Base-by-base conservation (phyloP, 37 sponge, comb jelly and placozoan species). In the Axinella damicornis region DNA sequence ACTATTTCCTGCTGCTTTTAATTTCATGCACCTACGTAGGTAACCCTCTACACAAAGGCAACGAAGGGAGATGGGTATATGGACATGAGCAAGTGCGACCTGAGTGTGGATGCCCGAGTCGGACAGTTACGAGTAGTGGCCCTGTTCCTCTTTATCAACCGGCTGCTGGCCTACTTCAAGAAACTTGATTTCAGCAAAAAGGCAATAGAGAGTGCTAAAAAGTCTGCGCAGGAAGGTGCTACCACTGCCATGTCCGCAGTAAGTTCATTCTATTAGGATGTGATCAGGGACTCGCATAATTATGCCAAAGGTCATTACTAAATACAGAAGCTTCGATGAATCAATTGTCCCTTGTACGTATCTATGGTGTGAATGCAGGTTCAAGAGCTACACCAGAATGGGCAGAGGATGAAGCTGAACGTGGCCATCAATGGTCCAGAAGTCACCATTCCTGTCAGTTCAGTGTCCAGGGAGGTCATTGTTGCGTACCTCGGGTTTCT, bases 351-450 rank as follows among this genome's bases (percentile, higher is more conserved):
- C 46, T 36, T 71, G 12, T 69, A 15, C 16, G 73, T 2, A 13
- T 65, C 37, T 11, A 30, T 5, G 67, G 57, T 19, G 0, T 53
- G 24, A 53, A 12, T 65, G 37, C 40, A 92, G 83, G 73, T 92
- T 14, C 78, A 92, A 40, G 69, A 80, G 27, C 31, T 70, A 27
- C 79, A 83, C 22, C 40, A 41, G n/a, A 83, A 40, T 74, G 76
- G 80, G 11, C 57, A 79, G 63, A 57, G 87, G 13, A 82, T 95
- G 27, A 78, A 76, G 52, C 69, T 95, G 18, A 34, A 69, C 64
- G 32, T 95, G 0, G 20, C 69, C 30, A 40, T 95, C 4, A 67
- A 83, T 57, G 89, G 89, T 40, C 92, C 95, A n/a, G 79, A 76
- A 33, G 57, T 95, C 19, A 27, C 55, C 2, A 35, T 95, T 24